These are phyloP conservation scores for Gambusia affinis DNA, from an alignment of 2,113 vertebrate species.

Conservation along the genomic window DNA sequence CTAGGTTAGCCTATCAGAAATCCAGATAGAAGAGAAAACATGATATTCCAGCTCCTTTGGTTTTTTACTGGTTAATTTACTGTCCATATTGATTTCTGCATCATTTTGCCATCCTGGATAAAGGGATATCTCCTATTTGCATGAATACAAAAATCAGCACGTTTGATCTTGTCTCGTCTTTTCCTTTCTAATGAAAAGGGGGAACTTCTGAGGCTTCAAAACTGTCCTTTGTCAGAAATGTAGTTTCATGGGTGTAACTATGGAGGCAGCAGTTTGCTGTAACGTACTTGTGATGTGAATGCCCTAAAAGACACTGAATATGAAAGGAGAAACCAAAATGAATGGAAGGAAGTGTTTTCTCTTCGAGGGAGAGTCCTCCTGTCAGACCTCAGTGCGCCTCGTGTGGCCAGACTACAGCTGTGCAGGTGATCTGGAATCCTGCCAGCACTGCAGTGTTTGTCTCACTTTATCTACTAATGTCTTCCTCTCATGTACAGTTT, in stretches of 20 bases:
- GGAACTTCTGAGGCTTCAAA: not conserved
- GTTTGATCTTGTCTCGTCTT: not conserved
- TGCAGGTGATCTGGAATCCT: conserved; percentile 18
- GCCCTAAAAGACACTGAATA: not conserved
- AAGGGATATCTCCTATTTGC: not conserved
- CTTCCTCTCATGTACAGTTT: not conserved
- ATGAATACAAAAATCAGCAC: not conserved
- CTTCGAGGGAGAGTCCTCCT: not conserved
- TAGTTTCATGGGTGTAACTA: not conserved
- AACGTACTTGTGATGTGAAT: not conserved
- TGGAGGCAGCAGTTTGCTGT: not conserved
- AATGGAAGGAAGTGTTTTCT: accelerated
- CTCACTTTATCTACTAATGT: not conserved
- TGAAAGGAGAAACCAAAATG: not conserved
- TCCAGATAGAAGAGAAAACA: too few relatives aligned
- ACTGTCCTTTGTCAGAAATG: not conserved
- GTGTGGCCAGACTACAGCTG: conserved; percentile 16
- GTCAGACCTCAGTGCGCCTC: conserved; percentile 2
- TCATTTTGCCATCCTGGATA: not conserved
- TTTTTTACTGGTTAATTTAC: not conserved
- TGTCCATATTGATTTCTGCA: not conserved
- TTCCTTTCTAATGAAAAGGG: not conserved
- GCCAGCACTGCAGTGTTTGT: conserved; percentile 60
- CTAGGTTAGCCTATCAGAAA: conserved; percentile 18
- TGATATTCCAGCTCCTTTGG: not conserved